Conservation (phyloP, 1,140 invertebrate genomes). For the Drosophila obscura region DNA sequence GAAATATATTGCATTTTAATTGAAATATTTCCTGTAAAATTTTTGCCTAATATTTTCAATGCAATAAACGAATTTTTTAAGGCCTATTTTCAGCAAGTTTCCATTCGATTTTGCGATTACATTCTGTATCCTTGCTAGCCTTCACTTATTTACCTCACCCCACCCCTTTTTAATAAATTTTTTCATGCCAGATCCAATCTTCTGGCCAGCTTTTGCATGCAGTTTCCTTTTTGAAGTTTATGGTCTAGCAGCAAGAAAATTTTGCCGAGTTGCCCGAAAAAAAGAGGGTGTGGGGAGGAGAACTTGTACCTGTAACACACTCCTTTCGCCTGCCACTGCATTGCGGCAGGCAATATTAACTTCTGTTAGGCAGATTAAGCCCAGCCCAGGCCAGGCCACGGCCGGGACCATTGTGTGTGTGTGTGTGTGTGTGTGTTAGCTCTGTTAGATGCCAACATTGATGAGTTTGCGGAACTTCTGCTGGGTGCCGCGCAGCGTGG, state of each 20-base stretch:
- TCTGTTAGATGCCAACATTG: background rate
- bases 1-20: too few relatives aligned
- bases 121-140: too few relatives aligned
- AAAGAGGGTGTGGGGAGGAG: too few relatives aligned
- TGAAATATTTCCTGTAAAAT: too few relatives aligned
- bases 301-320: background rate
- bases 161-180: background rate
- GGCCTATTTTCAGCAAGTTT: too few relatives aligned
- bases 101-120: too few relatives aligned
- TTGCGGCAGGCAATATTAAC: conserved; percentile 49
- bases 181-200: conserved; percentile 3
- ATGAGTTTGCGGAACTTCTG: conserved; percentile 46
- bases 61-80: too few relatives aligned
- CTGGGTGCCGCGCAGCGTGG: conserved; percentile 60
- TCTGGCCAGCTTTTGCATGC: conserved; percentile 4
- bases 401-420: conserved; percentile 27
- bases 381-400: conserved; percentile 1
- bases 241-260: conserved; percentile 9
- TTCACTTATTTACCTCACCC: too few relatives aligned
- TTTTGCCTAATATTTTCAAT: too few relatives aligned
- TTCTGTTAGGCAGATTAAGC: conserved; percentile 60
- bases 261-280: conserved; percentile 44
- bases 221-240: conserved; percentile 15
- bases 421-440: too few relatives aligned
- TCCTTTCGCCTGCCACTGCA: conserved; percentile 41